phyloP scores from a whole-genome alignment of 2,888 invertebrate genomes.

The Rhaphigaster nebulosa region DNA sequence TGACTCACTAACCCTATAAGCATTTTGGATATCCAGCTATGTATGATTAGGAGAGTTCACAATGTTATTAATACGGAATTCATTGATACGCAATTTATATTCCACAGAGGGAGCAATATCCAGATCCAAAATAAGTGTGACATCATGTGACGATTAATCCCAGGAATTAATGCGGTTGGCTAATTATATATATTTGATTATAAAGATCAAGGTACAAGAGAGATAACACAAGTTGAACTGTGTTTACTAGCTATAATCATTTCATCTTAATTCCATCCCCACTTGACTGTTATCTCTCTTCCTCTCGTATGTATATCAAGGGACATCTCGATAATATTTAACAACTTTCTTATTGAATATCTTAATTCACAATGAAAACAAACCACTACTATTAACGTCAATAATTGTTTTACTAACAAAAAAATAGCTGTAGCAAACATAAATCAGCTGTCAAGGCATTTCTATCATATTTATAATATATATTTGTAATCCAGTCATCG shows the following conservation, averaged over 20 bases:
- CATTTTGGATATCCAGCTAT: too few relatives aligned
- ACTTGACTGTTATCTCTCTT: not conserved
- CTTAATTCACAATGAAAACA: not conserved
- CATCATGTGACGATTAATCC: not conserved
- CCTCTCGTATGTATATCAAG: not conserved
- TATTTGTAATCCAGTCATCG: too few relatives aligned
- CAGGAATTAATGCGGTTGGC: not conserved
- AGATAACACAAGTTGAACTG: not conserved
- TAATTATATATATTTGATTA: not conserved
- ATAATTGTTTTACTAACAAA: not conserved
- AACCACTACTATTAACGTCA: not conserved
- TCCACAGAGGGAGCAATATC: too few relatives aligned
- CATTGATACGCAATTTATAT: too few relatives aligned
- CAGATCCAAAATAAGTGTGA: not conserved
- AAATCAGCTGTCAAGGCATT: too few relatives aligned
- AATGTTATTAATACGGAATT: too few relatives aligned
- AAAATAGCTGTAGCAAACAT: not conserved
- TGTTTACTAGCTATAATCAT: not conserved
- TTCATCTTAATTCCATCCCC: slow-evolving; percentile 8
- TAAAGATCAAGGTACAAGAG: slow-evolving; percentile 1
- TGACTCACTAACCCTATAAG: too few relatives aligned
- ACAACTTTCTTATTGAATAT: not conserved
- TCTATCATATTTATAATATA: too few relatives aligned
- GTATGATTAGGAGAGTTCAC: too few relatives aligned
- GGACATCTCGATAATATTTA: not conserved